These are phyloP conservation scores for Lepus oiostolus DNA, from an alignment of 2,797 vertebrate species.

Conservation along the genomic window DNA sequence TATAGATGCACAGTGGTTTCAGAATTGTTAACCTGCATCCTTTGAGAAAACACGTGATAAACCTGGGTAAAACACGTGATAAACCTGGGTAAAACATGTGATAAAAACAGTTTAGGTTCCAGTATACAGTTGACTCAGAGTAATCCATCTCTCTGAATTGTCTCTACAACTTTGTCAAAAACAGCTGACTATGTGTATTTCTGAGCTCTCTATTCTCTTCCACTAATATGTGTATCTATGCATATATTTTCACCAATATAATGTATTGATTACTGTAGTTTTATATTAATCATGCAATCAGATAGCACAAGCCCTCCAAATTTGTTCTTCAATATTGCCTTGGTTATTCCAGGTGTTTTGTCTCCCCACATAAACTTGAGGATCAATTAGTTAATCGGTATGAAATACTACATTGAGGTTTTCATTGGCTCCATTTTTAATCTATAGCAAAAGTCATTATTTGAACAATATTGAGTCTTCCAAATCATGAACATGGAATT, in stretches of 20 bases:
- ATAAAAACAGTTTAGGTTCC: too few species aligned
- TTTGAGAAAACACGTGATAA: not conserved
- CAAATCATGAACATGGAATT: not conserved
- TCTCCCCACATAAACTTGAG: too few species aligned
- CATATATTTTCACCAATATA: not conserved
- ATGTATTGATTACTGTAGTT: too few species aligned
- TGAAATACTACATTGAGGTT: not conserved
- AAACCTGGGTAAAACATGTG: not conserved
- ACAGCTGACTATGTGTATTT: too few species aligned
- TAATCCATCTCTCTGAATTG: too few species aligned
- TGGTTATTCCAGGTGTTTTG: not conserved
- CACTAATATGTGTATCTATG: not conserved
- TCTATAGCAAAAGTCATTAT: not conserved
- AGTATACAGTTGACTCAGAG: too few species aligned
- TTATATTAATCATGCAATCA: not conserved
- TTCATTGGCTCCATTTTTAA: constrained; percentile 28
- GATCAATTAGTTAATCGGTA: not conserved
- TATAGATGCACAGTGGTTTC: not conserved
- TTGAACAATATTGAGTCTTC: not conserved
- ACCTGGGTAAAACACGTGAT: not conserved
- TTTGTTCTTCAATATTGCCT: not conserved
- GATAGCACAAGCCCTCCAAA: not conserved
- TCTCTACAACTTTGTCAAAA: too few species aligned
- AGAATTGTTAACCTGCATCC: not conserved
- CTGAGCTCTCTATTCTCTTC: not conserved